Evolutionary conservation across 1,140 invertebrate species (phyloP).

Genomic region (Ceratina japonica): DNA sequence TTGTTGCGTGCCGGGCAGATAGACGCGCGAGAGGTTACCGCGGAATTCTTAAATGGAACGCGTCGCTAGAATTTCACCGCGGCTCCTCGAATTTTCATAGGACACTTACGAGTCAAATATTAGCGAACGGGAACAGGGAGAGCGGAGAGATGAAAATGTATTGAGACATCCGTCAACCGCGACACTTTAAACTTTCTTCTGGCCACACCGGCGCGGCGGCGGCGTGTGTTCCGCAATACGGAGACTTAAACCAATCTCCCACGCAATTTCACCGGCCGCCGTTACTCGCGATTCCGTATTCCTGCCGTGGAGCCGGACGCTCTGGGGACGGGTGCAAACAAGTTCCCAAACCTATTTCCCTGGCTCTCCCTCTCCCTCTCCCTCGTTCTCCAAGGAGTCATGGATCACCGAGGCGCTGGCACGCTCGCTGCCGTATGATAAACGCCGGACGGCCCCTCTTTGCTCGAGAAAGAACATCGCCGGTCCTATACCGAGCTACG

Average conservation of each 20-base stretch:
- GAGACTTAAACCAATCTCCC: background rate
- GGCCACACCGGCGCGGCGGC: no score
- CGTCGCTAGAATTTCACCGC: background rate
- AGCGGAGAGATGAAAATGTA: no score
- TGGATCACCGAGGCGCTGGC: slow-evolving; percentile 74
- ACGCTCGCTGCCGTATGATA: slow-evolving; percentile 66
- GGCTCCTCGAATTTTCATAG: background rate
- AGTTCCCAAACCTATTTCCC: slow-evolving; percentile 79
- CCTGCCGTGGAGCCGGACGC: slow-evolving; percentile 66
- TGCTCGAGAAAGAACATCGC: slow-evolving; percentile 14
- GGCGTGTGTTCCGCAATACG: background rate
- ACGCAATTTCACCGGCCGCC: slow-evolving; percentile 25
- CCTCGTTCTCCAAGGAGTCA: slow-evolving; percentile 75
- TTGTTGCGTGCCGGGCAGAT: slow-evolving; percentile 26
- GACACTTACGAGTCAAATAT: no score
- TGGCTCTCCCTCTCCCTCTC: slow-evolving; percentile 66
- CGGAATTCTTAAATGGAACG: background rate
- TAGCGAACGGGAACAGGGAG: no score
- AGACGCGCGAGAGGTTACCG: background rate
- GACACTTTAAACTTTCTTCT: background rate
- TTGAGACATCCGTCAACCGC: no score
- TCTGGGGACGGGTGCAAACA: slow-evolving; percentile 72
- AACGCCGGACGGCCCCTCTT: slow-evolving; percentile 56
- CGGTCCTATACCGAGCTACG: background rate
- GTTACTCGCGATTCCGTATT: slow-evolving; percentile 72